Evolutionary conservation across 2,888 invertebrate species (phyloP).

Genomic region (Leptura quadrifasciata): DNA sequence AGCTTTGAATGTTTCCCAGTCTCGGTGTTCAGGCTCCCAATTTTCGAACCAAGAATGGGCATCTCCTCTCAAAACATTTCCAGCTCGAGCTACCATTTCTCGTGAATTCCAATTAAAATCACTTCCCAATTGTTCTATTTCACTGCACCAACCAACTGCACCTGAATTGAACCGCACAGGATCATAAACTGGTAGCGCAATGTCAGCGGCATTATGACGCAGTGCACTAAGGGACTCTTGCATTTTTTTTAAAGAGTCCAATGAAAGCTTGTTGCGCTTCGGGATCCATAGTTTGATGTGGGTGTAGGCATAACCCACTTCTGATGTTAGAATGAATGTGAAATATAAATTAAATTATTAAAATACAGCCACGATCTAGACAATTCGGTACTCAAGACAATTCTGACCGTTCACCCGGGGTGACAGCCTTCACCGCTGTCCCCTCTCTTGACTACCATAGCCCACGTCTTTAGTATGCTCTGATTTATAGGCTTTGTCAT

Average conservation of each 20-base stretch:
- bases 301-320: neutral
- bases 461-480: too few species aligned
- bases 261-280: neutral
- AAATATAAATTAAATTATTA: neutral
- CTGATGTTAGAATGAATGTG: neutral
- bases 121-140: neutral
- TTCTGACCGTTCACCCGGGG: neutral
- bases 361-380: neutral
- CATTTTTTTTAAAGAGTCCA: neutral
- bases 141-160: neutral
- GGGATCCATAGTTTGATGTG: neutral
- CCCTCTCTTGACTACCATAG: constrained; percentile 7
- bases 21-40: neutral
- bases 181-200: neutral
- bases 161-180: neutral
- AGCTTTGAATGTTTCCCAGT: neutral
- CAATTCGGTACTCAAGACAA: neutral
- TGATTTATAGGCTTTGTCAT: too few species aligned
- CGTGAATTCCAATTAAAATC: neutral
- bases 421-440: neutral
- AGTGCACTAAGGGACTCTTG: neutral
- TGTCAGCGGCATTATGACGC: neutral
- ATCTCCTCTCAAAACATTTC: too few species aligned
- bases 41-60: too few species aligned
- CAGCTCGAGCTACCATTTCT: too few species aligned